Evolutionary conservation across 2,113 vertebrate genomes (phyloP).

Genomic region (Cebidichthys violaceus): DNA sequence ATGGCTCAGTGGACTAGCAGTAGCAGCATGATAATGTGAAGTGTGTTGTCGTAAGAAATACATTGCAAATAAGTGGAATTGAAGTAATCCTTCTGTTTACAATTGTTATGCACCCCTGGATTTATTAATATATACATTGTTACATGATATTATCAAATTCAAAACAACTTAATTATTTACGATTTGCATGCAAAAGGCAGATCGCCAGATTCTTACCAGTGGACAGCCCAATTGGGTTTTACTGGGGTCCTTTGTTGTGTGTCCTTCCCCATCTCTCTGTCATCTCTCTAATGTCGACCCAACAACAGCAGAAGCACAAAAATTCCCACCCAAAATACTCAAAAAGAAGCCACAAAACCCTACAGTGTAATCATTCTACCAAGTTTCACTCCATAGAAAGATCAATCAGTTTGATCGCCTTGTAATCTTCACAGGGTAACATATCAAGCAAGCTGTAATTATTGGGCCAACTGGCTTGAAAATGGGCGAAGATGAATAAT

Average conservation of each 20-base stretch:
- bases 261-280: neutral
- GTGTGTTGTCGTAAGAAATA: neutral
- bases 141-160: neutral
- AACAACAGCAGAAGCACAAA: neutral
- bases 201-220: neutral
- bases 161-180: neutral
- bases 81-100: neutral
- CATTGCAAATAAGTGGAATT: neutral
- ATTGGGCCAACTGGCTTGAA: neutral
- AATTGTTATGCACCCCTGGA: neutral
- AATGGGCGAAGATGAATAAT: conserved; percentile 3
- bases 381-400: neutral
- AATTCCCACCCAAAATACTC: neutral
- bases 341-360: neutral
- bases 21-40: neutral
- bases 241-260: neutral
- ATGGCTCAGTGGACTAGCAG: neutral
- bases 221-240: neutral
- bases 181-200: neutral
- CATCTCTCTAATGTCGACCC: neutral
- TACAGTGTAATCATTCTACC: neutral
- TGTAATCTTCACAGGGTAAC: neutral
- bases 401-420: neutral
- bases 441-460: neutral
- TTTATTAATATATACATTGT: neutral